phyloP scores from a whole-genome alignment of 2,888 invertebrate genomes.

The Acanthosepion lycidas region DNA sequence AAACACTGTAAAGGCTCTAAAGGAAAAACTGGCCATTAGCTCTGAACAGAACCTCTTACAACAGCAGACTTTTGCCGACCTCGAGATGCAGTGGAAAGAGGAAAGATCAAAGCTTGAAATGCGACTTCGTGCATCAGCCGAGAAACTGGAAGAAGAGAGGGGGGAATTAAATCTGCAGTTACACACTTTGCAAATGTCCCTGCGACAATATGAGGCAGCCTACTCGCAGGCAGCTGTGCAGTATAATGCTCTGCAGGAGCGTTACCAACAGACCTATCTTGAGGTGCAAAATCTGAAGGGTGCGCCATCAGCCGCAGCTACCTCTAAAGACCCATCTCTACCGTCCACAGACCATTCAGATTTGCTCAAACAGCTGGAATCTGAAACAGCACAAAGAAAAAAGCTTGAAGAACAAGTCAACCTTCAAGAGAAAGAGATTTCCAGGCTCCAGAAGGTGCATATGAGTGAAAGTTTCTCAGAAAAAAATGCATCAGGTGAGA shows the following conservation, averaged over 20 bases:
- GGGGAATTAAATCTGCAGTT: conserved; percentile 76
- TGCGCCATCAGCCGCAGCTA: not conserved
- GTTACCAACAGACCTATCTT: conserved; percentile 63
- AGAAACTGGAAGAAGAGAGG: conserved; percentile 66
- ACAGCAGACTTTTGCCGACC: conserved; percentile 84
- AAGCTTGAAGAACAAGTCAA: not conserved
- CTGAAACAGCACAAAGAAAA: not conserved
- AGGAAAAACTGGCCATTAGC: conserved; percentile 85
- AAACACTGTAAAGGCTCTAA: conserved; percentile 80
- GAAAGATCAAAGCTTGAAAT: conserved; percentile 77
- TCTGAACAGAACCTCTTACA: conserved; percentile 86
- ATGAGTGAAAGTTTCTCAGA: not conserved
- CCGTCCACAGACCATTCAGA: conserved; percentile 58
- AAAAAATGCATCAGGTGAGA: not conserved
- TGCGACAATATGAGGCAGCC: conserved; percentile 65
- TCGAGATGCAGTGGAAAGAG: conserved; percentile 83
- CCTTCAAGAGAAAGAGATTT: not conserved
- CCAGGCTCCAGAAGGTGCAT: not conserved
- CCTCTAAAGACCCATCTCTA: conserved; percentile 55
- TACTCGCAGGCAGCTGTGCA: conserved; percentile 67
- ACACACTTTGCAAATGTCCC: conserved; percentile 70
- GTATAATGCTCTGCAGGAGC: conserved; percentile 66
- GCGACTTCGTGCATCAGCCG: conserved; percentile 76
- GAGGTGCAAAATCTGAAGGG: conserved; percentile 46
- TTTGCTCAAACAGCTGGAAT: conserved; percentile 41